These are phyloP conservation scores for Cydia amplana DNA, from an alignment of 1,140 invertebrate species.

Conservation along the genomic window DNA sequence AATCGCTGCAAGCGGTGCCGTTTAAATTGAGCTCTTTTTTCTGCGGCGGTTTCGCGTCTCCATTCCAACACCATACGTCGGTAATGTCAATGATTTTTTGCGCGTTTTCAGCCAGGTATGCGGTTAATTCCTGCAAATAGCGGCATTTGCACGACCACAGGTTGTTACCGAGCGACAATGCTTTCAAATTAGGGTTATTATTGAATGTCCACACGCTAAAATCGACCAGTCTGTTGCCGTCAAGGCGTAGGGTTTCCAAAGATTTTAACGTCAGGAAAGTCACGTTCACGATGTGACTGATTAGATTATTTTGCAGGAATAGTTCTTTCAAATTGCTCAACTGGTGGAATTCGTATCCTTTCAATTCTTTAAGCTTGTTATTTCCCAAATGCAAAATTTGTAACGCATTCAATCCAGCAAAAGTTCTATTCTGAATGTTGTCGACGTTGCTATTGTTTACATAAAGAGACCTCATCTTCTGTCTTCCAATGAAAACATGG, in stretches of 20 bases:
- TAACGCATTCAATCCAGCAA: slow-evolving; percentile 91
- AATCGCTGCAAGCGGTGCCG: slow-evolving; percentile 90
- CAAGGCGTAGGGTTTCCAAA: slow-evolving; percentile 89
- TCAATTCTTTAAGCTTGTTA: slow-evolving; percentile 88
- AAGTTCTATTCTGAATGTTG: slow-evolving; percentile 94
- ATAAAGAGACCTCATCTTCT: slow-evolving; percentile 91
- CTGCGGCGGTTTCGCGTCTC: slow-evolving; percentile 85
- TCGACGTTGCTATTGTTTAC: slow-evolving; percentile 93
- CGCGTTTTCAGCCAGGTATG: slow-evolving; percentile 90
- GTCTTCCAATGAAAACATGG: slow-evolving; percentile 94
- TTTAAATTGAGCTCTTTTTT: slow-evolving; percentile 89
- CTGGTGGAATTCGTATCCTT: slow-evolving; percentile 95
- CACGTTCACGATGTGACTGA: slow-evolving; percentile 88
- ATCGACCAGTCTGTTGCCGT: slow-evolving; percentile 90
- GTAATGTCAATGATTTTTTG: slow-evolving; percentile 88
- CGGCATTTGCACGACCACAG: slow-evolving; percentile 94
- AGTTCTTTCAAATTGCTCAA: slow-evolving; percentile 89
- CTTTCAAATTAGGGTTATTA: slow-evolving; percentile 84
- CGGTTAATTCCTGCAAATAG: slow-evolving; percentile 91
- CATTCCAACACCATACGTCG: slow-evolving; percentile 90
- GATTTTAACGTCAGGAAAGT: slow-evolving; percentile 89
- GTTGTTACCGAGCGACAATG: slow-evolving; percentile 89
- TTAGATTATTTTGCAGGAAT: slow-evolving; percentile 92
- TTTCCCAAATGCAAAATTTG: slow-evolving; percentile 91
- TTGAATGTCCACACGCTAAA: slow-evolving; percentile 92